Conservation (phyloP, 2,797 vertebrate species). For the Aotus griseimembra region DNA sequence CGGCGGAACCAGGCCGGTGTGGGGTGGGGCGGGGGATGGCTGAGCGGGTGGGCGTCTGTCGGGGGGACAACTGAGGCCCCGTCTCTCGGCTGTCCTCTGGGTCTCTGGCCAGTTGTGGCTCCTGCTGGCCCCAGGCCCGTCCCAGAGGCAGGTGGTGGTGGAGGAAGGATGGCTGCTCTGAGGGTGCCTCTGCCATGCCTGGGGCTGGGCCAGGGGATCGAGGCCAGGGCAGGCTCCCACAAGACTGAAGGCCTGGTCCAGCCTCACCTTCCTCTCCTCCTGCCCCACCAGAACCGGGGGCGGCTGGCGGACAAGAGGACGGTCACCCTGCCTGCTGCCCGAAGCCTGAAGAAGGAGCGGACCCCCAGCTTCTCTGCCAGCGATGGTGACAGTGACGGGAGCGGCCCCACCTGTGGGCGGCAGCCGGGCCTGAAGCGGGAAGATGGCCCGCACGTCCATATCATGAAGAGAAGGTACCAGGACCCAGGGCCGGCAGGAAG, state of each 20-base stretch:
- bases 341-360: constrained; percentile 95
- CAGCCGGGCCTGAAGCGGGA: constrained; percentile 95
- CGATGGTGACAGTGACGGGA: constrained; percentile 94
- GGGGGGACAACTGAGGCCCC: neutral
- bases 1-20: neutral
- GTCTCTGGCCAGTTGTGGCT: neutral
- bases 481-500: neutral
- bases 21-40: neutral
- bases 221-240: neutral
- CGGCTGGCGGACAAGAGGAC: constrained; percentile 98
- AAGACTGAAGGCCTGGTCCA: neutral
- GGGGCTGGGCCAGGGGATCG: neutral
- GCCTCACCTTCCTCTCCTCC: constrained; percentile 59
- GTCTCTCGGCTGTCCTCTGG: neutral
- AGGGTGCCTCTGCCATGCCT: neutral
- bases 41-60: rapidly evolving
- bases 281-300: constrained; percentile 93
- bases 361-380: constrained; percentile 91
- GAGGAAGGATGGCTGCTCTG: neutral
- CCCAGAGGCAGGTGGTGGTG: neutral
- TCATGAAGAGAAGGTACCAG: constrained; percentile 97
- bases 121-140: neutral
- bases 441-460: constrained; percentile 93
- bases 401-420: constrained; percentile 91
- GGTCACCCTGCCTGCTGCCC: constrained; percentile 92